Base-by-base conservation (phyloP, 2,888 invertebrate genomes). In the Tuberolachnus salignus region DNA sequence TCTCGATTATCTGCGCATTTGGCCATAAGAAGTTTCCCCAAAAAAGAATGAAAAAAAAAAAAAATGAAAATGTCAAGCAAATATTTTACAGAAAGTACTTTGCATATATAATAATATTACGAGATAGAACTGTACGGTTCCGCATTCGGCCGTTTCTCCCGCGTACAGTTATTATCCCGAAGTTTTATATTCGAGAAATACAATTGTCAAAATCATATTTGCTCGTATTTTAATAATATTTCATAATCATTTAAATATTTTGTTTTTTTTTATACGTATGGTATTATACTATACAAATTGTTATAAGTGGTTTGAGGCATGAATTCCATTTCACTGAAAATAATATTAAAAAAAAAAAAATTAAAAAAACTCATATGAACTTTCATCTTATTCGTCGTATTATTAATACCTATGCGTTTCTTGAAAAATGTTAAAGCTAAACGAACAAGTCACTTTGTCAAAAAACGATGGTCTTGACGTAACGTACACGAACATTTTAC, bases 51-150 rank as follows among this genome's bases (percentile, higher is more conserved):
- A n/a, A 34, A 34, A 34, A 34, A 34, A 34, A 4, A 34, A 23
- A 55, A 44, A 70, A 70, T 23, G 44, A 19, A 44, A 55, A 55
- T 10, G 42, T 70, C 44, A 23, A 70, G 55, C 55, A 44, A 70
- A 57, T 69, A 69, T 55, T 70, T 70, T 44, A 44, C 69, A 69
- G 14, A 4, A 34, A 34, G 34, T 21, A 19, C 9, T 55, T 55
- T 55, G 21, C 21, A 42, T 55, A 42, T 10, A 34, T 34, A 34
- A 34, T 34, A 34, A 4, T 34, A 34, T 34, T 34, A 44, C 11
- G 42, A 23, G 14, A 23, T 23, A 46, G 10, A 66, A 46, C 46
- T 46, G 23, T 34, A 34, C 34, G 34, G 34, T 66, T 66, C 42
- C 34, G 34, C n/a, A 42, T 61, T 59, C 59, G 19, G 63, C 14